phyloP scores from a whole-genome alignment of 2,888 invertebrate species.

The Melipona beecheii region DNA sequence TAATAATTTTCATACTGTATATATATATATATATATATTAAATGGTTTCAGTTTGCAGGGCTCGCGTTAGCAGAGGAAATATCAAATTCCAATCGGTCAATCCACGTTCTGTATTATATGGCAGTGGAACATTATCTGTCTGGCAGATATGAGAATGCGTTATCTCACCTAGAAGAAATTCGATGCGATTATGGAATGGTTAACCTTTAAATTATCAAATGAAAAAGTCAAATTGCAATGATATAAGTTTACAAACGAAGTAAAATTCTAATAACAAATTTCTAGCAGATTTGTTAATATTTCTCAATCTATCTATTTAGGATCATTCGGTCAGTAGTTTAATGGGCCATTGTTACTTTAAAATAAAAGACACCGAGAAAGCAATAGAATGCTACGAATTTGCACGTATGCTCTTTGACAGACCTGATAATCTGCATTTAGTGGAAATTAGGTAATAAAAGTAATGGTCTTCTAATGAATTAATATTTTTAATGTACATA shows the following conservation, averaged over 20 bases:
- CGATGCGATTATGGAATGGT: constrained; percentile 73
- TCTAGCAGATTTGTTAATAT: background rate
- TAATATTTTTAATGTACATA: constrained; percentile 16
- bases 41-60: constrained; percentile 70
- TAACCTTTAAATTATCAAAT: background rate
- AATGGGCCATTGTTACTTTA: constrained; percentile 74
- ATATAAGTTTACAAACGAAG: background rate
- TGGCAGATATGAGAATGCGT: constrained; percentile 69
- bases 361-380: constrained; percentile 56
- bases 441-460: constrained; percentile 67
- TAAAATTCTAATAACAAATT: background rate
- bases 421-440: constrained; percentile 74
- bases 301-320: constrained; percentile 50
- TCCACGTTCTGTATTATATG: constrained; percentile 72
- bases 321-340: constrained; percentile 74
- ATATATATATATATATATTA: background rate
- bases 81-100: constrained; percentile 59
- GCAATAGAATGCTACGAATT: constrained; percentile 74
- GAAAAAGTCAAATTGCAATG: background rate
- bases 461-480: background rate
- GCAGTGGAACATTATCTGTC: constrained; percentile 74
- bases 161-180: constrained; percentile 72
- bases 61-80: constrained; percentile 75
- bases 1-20: too few species aligned
- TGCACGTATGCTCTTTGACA: constrained; percentile 70